Evolutionary conservation across 2,797 vertebrate species (phyloP), one percentile per base, ranked within the genome.

Genomic region (Dendrocincla fuliginosa): DNA sequence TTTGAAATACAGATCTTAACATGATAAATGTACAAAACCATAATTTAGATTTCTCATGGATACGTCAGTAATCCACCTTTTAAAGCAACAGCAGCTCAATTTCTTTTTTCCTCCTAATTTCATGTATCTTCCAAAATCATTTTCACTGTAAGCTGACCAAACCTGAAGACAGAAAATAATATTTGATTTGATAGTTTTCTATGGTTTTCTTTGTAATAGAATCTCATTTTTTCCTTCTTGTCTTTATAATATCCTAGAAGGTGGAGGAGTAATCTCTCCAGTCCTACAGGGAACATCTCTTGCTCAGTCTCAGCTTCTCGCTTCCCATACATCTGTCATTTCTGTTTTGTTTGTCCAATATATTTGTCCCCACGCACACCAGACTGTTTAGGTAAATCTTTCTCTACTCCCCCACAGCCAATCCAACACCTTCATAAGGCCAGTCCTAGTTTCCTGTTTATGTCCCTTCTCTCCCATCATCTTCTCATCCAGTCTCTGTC

Each of bases 391-490:
- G 67, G 69, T 78, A 61, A 78, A 84, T 61, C 61, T 90, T 87
- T 33, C 61, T 86, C 61, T 61, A 56, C 87, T 79, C 83, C 80
- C 77, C 85, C 79, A 71, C 57, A 90, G 65, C 47, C 32, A n/a
- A 84, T 65, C 42, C 91, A 90, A 81, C 74, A 90, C 80, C 65
- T 84, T 84, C 39, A 2, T 47, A 65, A 81, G 83, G 77, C 83
- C 88, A 95, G 70, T 52, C 85, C 84, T 75, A 85, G 73, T 91
- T 93, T 95, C 81, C 84, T 84, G 27, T 61, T 92, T 78, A 5
- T n/a, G 35, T 73, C 75, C 83, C 37, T n/a, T 85, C 69, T 87
- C 84, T 89, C 76, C 84, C 42, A 79, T 50, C 82, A 74, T 30
- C 84, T 80, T 56, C 77, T 93, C 39, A 82, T 52, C 32, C 73